Evolutionary conservation across 2,113 vertebrate genomes (phyloP), one percentile per base, ranked within the genome.

Genomic region (human): DNA sequence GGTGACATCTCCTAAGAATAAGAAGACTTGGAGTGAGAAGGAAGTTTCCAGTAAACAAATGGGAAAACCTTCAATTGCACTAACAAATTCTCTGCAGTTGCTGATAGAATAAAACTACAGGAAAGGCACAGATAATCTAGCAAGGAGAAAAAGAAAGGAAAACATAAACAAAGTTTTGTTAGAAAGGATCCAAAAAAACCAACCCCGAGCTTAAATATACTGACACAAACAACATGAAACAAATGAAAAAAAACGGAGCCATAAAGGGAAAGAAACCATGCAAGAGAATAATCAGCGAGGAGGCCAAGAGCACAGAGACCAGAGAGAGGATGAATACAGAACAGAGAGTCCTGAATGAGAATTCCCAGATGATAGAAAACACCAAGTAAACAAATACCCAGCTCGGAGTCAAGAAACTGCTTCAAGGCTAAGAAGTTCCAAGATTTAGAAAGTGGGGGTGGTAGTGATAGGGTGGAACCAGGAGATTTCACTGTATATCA

Each of bases 141-240:
- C 22, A 87, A 95, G 79, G 55, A 84, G 43, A 96, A 64, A 93
- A 92, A 96, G 73, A 82, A 94, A 27, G 38, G 72, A 22, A 72
- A 81, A 72, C 87, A 75, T 82, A 90, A 89, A 94, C 50, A 70
- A 78, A 64, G 52, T 30, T 93, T 72, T 88, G 30, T 88, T 90
- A 96, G n/a, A 76, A 93, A 64, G 10, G 66, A 85, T 96, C 90
- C 88, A 96, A 85, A 96, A 98, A 95, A 82, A 72, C 72, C 57
- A 95, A 76, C 43, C 43, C n/a, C 40, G 30, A 38, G 48, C 10
- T 93, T 88, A 90, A 81, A 84, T 90, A 81, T 11, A 61, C 64
- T 92, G 83, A 96, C 83, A 73, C 3, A 32, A 94, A 52, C 85
- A 90, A 55, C 30, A 38, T 8, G 66, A 89, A 96, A 85, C 45